Evolutionary conservation across 2,113 vertebrate genomes (phyloP).

Genomic region (Pteronura brasiliensis): DNA sequence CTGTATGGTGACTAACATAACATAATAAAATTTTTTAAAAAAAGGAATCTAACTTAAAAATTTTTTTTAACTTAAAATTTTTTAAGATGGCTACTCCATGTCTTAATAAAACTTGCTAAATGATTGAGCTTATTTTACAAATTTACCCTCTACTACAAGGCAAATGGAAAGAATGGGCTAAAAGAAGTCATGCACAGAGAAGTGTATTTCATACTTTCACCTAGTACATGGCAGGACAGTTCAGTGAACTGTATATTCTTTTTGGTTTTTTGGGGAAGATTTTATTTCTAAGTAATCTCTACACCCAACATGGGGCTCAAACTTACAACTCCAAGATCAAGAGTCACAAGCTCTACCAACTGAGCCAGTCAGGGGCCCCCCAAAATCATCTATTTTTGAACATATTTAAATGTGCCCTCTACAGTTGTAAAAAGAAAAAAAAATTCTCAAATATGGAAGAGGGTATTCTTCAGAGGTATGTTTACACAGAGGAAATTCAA

Average conservation of each 20-base stretch:
- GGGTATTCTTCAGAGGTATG: neutral
- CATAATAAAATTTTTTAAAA: too few species aligned
- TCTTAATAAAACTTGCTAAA: neutral
- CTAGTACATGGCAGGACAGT: neutral
- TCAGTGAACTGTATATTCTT: neutral
- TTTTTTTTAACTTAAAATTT: neutral
- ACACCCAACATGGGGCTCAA: neutral
- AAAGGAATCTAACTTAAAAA: neutral
- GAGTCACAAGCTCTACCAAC: neutral
- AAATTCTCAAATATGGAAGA: neutral
- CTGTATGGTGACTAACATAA: too few species aligned
- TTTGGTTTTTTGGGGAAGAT: neutral
- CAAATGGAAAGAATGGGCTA: neutral
- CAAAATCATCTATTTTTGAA: neutral
- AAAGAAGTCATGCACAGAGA: neutral
- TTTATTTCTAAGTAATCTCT: neutral
- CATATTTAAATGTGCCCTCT: neutral
- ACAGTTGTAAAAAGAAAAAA: neutral
- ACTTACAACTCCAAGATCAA: neutral
- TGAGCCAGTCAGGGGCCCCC: neutral
- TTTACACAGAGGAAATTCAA: neutral
- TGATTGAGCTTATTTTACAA: neutral
- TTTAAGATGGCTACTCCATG: neutral
- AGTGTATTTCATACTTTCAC: neutral
- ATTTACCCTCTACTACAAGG: neutral